Percentiles rank a stretch among this genome's conserved stretches.
Evolutionary conservation across 2,797 vertebrate genomes (phyloP).

Genomic region (Ateles fusciceps): DNA sequence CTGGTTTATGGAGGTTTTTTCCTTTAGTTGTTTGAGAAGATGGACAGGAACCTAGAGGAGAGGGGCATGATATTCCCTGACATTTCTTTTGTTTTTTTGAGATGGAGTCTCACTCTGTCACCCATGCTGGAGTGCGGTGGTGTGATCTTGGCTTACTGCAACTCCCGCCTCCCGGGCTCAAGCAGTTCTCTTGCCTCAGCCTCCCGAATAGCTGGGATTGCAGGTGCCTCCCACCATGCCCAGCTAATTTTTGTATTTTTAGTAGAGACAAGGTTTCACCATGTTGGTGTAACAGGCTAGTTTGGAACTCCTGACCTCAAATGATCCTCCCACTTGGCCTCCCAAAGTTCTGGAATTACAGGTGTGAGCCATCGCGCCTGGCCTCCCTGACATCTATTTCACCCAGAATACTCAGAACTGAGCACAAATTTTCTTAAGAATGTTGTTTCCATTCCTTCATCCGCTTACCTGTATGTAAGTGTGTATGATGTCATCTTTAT

Average conservation of each 20-base stretch:
- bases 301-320: neutral
- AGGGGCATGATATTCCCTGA: neutral
- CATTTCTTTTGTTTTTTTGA: neutral
- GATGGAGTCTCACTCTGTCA: neutral
- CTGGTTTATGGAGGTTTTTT: neutral
- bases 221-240: neutral
- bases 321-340: neutral
- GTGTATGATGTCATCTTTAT: accelerated
- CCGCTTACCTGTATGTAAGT: accelerated
- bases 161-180: neutral
- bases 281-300: neutral
- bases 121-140: neutral
- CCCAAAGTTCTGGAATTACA: neutral
- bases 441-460: neutral
- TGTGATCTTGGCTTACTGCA: neutral
- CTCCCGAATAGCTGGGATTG: neutral
- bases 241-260: neutral
- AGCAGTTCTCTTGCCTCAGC: neutral
- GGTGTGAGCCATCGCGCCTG: neutral
- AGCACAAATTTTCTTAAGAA: neutral
- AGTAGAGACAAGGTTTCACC: neutral
- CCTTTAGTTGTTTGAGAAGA: neutral
- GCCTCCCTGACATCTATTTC: neutral
- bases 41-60: neutral
- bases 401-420: neutral